Evolutionary conservation across 2,888 invertebrate species (phyloP).

Genomic region (Drosophila hamatofila): DNA sequence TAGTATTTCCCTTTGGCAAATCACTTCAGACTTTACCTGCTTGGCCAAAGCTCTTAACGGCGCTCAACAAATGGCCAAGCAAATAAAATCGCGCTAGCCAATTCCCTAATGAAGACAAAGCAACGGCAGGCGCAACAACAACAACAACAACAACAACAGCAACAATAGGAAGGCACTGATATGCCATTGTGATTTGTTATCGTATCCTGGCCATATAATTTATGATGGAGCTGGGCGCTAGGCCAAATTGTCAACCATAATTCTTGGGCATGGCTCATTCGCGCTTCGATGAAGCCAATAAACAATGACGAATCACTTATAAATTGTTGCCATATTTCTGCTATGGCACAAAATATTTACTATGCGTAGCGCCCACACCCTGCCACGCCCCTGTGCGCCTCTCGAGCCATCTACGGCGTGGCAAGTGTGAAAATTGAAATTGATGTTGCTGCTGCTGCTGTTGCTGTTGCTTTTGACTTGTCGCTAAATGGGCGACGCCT

Average conservation of each 20-base stretch:
- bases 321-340: constrained; percentile 81
- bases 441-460: constrained; percentile 59
- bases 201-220: constrained; percentile 25
- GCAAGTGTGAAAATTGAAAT: constrained; percentile 78
- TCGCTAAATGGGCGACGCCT: constrained; percentile 57
- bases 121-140: constrained; percentile 4
- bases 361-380: constrained; percentile 1
- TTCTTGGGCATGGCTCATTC: constrained; percentile 63
- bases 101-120: constrained; percentile 60
- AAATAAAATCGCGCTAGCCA: constrained; percentile 32
- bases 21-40: neutral
- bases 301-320: constrained; percentile 83
- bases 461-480: constrained; percentile 50
- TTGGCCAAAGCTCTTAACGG: neutral
- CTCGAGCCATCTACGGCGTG: neutral
- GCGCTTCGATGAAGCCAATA: constrained; percentile 78
- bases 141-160: constrained; percentile 2
- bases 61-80: constrained; percentile 33
- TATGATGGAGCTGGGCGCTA: constrained; percentile 22
- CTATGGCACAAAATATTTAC: constrained; percentile 46
- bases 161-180: constrained; percentile 16
- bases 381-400: neutral
- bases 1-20: neutral
- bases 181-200: constrained; percentile 49
- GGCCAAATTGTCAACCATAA: constrained; percentile 71